Base-by-base conservation (phyloP, 2,888 invertebrate species). In the Prionchulus punctatus region DNA sequence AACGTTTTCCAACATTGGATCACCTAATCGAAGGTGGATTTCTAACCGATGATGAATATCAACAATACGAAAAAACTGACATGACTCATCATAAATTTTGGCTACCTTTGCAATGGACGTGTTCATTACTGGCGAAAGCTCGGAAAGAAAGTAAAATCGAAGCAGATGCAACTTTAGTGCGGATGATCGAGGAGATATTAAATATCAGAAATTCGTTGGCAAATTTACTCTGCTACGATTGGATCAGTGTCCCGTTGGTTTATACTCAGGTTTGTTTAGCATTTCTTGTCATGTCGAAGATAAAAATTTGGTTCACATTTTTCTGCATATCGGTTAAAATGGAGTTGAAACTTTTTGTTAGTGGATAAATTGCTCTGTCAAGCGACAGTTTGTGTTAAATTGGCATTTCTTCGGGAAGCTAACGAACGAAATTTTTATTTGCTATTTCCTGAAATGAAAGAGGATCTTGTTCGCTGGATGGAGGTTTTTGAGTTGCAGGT, bases 401-500 rank as follows among this genome's bases (percentile, higher is more conserved):
- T n/a, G n/a, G n/a, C n/a, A n/a, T n/a, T n/a, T n/a, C n/a, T n/a
- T n/a, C n/a, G n/a, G n/a, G n/a, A n/a, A n/a, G n/a, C n/a, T n/a
- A n/a, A n/a, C n/a, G n/a, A n/a, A n/a, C n/a, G n/a, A n/a, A n/a
- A n/a, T n/a, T n/a, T n/a, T n/a, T n/a, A n/a, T n/a, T n/a, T n/a
- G n/a, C n/a, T n/a, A n/a, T n/a, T n/a, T n/a, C n/a, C n/a, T n/a
- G n/a, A n/a, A n/a, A n/a, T n/a, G n/a, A n/a, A n/a, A n/a, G n/a
- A n/a, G n/a, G n/a, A n/a, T n/a, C n/a, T n/a, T n/a, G n/a, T n/a
- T n/a, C n/a, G n/a, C n/a, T n/a, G n/a, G n/a, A n/a, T n/a, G n/a
- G n/a, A n/a, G n/a, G n/a, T n/a, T 18, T 36, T 36, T 36, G 36
- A 12, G 7, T 7, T 75, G 56, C 77, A 90, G 89, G 90, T 90